These are phyloP conservation scores for Bryconaethiops microstoma DNA, from an alignment of 2,797 vertebrate species.

Conservation along the genomic window DNA sequence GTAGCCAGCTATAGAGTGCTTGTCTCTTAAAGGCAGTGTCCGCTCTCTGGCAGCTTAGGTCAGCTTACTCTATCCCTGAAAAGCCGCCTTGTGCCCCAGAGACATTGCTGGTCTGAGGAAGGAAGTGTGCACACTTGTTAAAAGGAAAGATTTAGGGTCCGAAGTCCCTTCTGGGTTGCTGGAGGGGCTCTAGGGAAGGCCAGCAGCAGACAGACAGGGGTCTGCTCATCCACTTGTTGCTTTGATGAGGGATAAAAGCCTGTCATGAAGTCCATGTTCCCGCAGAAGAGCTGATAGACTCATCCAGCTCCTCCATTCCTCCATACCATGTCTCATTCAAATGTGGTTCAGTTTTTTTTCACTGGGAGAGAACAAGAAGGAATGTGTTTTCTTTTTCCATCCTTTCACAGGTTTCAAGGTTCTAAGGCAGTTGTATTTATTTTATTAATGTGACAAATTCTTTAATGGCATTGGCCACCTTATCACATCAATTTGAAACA, in stretches of 20 bases:
- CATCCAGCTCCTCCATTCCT: slow-evolving; percentile 70
- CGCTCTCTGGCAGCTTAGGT: slow-evolving; percentile 33
- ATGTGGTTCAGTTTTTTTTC: neutral
- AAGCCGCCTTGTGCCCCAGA: slow-evolving; percentile 62
- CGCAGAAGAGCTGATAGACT: slow-evolving; percentile 77
- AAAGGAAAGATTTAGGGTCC: slow-evolving; percentile 84
- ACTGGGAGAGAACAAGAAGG: slow-evolving; percentile 34
- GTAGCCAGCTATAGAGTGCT: neutral
- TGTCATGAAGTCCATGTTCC: slow-evolving; percentile 78
- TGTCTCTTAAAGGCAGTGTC: neutral
- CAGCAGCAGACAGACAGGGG: slow-evolving; percentile 59
- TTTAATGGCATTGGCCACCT: slow-evolving; percentile 61
- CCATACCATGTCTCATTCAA: slow-evolving; percentile 51
- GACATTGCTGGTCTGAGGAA: slow-evolving; percentile 71
- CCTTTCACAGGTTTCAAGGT: slow-evolving; percentile 58
- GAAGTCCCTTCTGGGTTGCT: slow-evolving; percentile 73
- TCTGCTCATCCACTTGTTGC: slow-evolving; percentile 91
- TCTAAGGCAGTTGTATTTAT: slow-evolving; percentile 69
- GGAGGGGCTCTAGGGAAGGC: slow-evolving; percentile 67
- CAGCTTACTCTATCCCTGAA: slow-evolving; percentile 52
- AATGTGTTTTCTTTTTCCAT: slow-evolving; percentile 40
- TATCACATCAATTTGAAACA: too few species aligned
- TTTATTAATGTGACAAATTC: slow-evolving; percentile 75
- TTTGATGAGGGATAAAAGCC: slow-evolving; percentile 88
- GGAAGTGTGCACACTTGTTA: slow-evolving; percentile 82